Evolutionary conservation across 2,113 vertebrate genomes (phyloP).

Genomic region (Taurulus bubalis): DNA sequence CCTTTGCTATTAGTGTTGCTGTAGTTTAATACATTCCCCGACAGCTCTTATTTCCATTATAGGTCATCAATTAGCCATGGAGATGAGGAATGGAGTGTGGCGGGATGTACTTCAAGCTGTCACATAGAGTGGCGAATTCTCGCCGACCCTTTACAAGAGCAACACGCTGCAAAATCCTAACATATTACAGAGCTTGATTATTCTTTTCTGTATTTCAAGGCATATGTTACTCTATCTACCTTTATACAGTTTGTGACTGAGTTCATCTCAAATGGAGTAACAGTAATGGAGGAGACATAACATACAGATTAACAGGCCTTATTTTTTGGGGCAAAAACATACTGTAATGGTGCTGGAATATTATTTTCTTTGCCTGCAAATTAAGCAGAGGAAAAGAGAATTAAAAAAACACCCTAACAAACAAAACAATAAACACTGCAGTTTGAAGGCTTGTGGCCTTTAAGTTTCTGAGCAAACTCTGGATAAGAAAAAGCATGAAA

Average conservation of each 20-base stretch:
- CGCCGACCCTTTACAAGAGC: conserved; percentile 37
- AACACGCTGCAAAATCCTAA: conserved; percentile 36
- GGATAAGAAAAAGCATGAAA: conserved; percentile 18
- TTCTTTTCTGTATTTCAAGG: conserved; percentile 13
- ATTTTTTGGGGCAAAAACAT: background rate
- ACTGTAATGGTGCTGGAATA: background rate
- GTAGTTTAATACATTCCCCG: conserved; percentile 79
- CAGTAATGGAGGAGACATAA: background rate
- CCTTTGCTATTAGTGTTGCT: conserved; percentile 71
- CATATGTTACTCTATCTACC: conserved; percentile 8
- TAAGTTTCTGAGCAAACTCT: conserved; percentile 15
- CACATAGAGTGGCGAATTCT: conserved; percentile 50
- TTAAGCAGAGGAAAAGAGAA: background rate
- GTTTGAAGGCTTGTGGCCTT: conserved; percentile 15
- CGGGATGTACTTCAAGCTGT: conserved; percentile 73
- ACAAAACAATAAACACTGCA: background rate
- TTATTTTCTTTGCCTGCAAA: background rate
- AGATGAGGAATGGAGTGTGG: conserved; percentile 76
- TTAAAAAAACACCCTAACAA: conserved; percentile 8
- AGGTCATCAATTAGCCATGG: conserved; percentile 79
- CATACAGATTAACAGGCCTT: background rate
- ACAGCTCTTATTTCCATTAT: conserved; percentile 80
- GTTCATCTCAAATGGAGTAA: background rate
- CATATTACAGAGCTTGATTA: conserved; percentile 24
- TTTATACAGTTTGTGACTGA: conserved; percentile 9